phyloP scores from a whole-genome alignment of 2,797 vertebrate genomes.

The Linurgus olivaceus region DNA sequence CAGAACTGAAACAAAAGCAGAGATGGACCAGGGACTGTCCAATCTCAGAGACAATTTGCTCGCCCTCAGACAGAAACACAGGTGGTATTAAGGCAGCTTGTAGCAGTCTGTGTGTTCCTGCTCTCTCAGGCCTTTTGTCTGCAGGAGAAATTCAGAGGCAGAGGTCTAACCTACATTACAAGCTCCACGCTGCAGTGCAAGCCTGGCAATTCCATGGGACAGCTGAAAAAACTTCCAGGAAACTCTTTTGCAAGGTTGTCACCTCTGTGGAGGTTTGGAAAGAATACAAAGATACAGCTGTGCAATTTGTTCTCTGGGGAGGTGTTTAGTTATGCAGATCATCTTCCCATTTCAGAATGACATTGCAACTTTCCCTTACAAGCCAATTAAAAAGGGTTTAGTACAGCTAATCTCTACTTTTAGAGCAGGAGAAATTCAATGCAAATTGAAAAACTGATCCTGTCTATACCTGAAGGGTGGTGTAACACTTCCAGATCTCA shows the following conservation, averaged over 20 bases:
- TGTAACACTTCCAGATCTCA: neutral
- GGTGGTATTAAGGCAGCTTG: neutral
- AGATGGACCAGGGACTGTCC: neutral
- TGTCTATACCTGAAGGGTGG: neutral
- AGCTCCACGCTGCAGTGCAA: neutral
- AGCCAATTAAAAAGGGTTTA: conserved; percentile 4
- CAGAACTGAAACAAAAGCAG: neutral
- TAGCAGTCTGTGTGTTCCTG: neutral
- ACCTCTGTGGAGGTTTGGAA: neutral
- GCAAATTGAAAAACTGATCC: neutral
- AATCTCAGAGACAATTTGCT: neutral
- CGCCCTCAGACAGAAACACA: neutral
- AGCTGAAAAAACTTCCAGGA: neutral
- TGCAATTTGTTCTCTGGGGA: neutral
- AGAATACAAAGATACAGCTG: neutral
- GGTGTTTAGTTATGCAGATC: neutral
- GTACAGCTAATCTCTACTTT: neutral
- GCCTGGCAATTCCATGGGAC: neutral
- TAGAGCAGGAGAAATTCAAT: neutral
- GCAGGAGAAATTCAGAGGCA: neutral
- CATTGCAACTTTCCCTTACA: neutral
- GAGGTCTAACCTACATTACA: neutral
- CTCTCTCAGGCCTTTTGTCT: neutral
- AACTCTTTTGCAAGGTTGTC: neutral
- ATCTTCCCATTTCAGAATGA: neutral